Conservation (phyloP, 2,888 invertebrate genomes). For the Morpho achilles region DNA sequence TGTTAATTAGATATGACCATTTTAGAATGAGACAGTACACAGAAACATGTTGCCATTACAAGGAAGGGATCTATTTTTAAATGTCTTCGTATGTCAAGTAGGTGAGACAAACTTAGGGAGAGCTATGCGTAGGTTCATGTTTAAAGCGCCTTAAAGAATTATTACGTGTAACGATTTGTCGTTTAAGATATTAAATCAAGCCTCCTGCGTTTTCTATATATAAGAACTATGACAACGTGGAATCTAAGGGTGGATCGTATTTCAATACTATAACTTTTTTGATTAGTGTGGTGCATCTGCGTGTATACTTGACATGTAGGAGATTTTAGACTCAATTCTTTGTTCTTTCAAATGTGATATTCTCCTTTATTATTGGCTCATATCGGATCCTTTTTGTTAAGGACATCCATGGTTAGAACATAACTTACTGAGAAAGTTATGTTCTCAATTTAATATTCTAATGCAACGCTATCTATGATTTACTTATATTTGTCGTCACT, state of each 20-base stretch:
- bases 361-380: no score
- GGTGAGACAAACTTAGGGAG: conserved; percentile 3
- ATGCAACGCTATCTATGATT: neutral
- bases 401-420: no score
- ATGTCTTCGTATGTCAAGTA: conserved; percentile 2
- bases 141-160: conserved; percentile 8
- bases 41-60: conserved; percentile 4
- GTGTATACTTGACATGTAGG: no score
- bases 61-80: conserved; percentile 11
- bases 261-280: no score
- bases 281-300: no score
- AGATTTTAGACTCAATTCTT: no score
- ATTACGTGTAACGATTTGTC: conserved; percentile 21
- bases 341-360: no score
- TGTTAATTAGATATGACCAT: conserved; percentile 9
- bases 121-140: conserved; percentile 15
- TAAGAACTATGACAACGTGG: no score
- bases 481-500: no score
- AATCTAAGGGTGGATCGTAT: no score
- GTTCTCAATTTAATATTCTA: conserved; percentile 1
- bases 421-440: conserved; percentile 2
- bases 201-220: no score
- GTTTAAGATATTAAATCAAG: conserved; percentile 3
- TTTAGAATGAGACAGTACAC: conserved; percentile 11
- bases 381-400: no score